Percentiles rank a stretch among this genome's conserved stretches.
Conservation (phyloP, 2,888 invertebrate genomes). For the Trachelus tabidus region DNA sequence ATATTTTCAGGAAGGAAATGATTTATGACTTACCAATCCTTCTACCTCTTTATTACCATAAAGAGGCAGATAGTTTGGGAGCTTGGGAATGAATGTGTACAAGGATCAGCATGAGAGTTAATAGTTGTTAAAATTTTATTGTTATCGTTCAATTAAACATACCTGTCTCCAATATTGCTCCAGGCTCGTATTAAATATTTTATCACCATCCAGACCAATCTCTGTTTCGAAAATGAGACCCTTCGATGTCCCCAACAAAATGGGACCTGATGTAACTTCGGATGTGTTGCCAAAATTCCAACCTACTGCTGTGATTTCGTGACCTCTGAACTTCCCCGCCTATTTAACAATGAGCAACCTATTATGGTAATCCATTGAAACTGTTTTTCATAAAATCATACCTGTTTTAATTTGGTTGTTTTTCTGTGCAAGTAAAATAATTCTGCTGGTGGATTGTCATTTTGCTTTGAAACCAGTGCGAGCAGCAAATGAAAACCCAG, state of each 20-base stretch:
- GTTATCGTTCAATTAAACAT: slow-evolving; percentile 33
- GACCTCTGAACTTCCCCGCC: slow-evolving; percentile 75
- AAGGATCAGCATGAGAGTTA: slow-evolving; percentile 7
- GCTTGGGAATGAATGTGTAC: slow-evolving; percentile 68
- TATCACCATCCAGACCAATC: slow-evolving; percentile 83
- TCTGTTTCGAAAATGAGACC: slow-evolving; percentile 93
- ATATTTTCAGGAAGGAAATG: not conserved
- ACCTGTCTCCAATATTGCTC: slow-evolving; percentile 91
- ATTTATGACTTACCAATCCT: slow-evolving; percentile 74
- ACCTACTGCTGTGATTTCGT: slow-evolving; percentile 90
- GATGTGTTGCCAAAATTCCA: slow-evolving; percentile 85
- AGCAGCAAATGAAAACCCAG: slow-evolving; percentile 88
- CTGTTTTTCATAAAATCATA: slow-evolving; percentile 33
- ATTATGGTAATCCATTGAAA: not conserved
- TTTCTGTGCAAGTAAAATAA: slow-evolving; percentile 84
- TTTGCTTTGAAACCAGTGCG: slow-evolving; percentile 74
- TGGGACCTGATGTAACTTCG: slow-evolving; percentile 80
- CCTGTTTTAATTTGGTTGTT: slow-evolving; percentile 78
- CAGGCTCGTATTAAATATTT: slow-evolving; percentile 79
- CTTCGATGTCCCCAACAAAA: slow-evolving; percentile 89
- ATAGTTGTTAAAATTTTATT: not conserved
- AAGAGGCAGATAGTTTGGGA: slow-evolving; percentile 80
- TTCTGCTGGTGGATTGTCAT: slow-evolving; percentile 74
- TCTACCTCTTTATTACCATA: slow-evolving; percentile 81
- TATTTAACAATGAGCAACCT: slow-evolving; percentile 38